Evolutionary conservation across 2,797 vertebrate species (phyloP), one percentile per base, ranked within the genome.

Genomic region (Dipus sagitta): DNA sequence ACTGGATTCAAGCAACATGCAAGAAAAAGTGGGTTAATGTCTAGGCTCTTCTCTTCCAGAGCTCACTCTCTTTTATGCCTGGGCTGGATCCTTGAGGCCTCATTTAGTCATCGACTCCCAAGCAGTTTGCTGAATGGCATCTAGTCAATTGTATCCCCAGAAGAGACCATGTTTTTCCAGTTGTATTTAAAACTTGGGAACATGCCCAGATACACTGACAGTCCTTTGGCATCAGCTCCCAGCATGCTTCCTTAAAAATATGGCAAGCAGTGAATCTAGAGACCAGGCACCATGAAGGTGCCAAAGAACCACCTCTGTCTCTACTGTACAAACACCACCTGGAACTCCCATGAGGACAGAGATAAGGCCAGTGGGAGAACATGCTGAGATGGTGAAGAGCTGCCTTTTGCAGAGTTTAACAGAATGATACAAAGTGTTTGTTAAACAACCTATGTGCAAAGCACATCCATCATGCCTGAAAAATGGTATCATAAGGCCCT

Each of bases 121-220:
- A 42, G 62, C 81, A 90, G 86, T 93, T 97, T 95, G 81, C 89
- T 95, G 92, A 93, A 92, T 95, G 92, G 74, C 92, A 92, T 91
- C 77, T 34, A 93, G 82, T 93, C 94, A 93, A 3, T 91, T 88
- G 92, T 92, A 91, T 94, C 89, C 96, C 86, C 92, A 54, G 28
- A 95, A 96, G 92, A 95, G 88, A 74, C 86, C 90, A 80, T 97
- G 96, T 88, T 97, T 96, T 92, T 96, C 92, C 93, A 95, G 94
- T 95, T 93, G 86, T 90, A 94, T 83, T 94, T 95, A 90, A 92
- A 76, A 93, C 81, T 91, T 96, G 96, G 96, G 92, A 96, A 32
- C 85, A 58, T 95, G 96, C 97, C 96, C 92, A 95, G 96, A 95
- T 78, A 60, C n/a, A 65, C 75, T 90, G 96, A 88, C 93, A 93